A percentile compares a stretch with the other conserved stretches of the same genome.
These are phyloP conservation scores for Ooceraea biroi DNA, from an alignment of 1,140 invertebrate species.

Conservation along the genomic window DNA sequence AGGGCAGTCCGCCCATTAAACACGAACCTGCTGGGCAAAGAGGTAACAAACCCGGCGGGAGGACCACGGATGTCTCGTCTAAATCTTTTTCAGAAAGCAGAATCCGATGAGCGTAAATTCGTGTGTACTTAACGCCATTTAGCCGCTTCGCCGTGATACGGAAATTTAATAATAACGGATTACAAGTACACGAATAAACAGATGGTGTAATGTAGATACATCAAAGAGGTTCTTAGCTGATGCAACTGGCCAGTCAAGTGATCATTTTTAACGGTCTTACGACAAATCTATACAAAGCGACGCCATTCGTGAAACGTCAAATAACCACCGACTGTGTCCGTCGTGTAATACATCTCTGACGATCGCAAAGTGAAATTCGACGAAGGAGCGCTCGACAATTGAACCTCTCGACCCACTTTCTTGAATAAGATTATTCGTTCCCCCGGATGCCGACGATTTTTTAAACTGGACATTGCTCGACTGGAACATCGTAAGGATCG, in stretches of 20 bases:
- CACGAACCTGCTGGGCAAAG: slow-evolving; percentile 67
- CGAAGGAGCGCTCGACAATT: slow-evolving; percentile 28
- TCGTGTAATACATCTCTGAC: slow-evolving; percentile 52
- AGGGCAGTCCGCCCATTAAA: slow-evolving; percentile 74
- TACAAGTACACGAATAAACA: neutral
- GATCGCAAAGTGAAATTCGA: slow-evolving; percentile 53
- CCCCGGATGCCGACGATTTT: slow-evolving; percentile 19
- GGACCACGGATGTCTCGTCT: slow-evolving; percentile 42
- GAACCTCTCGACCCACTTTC: slow-evolving; percentile 45
- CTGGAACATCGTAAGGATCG: neutral
- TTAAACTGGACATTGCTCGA: slow-evolving; percentile 30
- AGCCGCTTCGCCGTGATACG: slow-evolving; percentile 24
- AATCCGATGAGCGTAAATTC: slow-evolving; percentile 44
- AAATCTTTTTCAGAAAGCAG: slow-evolving; percentile 46
- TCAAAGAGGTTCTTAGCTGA: neutral
- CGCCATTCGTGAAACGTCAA: slow-evolving; percentile 78
- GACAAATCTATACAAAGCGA: slow-evolving; percentile 78
- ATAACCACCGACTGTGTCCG: slow-evolving; percentile 62
- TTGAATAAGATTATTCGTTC: slow-evolving; percentile 40
- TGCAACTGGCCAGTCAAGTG: neutral
- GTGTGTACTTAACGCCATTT: slow-evolving; percentile 51
- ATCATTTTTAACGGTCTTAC: slow-evolving; percentile 78
- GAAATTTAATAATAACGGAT: neutral
- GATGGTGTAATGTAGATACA: neutral
- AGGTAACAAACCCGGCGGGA: slow-evolving; percentile 61